Evolutionary conservation across 2,797 vertebrate genomes (phyloP), one percentile per base, ranked within the genome.

Genomic region (Delichon dasypus): DNA sequence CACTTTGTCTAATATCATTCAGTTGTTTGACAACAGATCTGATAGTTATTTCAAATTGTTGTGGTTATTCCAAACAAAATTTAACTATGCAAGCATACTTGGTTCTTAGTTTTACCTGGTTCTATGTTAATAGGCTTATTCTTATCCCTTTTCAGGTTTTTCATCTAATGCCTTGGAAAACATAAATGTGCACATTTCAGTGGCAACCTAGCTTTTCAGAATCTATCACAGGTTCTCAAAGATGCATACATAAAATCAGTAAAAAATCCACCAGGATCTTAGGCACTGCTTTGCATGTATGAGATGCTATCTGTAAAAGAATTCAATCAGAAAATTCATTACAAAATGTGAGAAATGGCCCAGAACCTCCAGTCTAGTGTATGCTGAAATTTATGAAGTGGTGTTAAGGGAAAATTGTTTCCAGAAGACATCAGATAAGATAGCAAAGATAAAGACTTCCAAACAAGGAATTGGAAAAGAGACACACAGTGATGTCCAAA

Each of bases 241-340:
- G 27, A 21, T 73, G 66, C 78, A 81, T 25, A 50, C 7, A 36
- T 20, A 36, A 51, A 70, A 53, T 40, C 36, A 70, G 10, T 84
- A 44, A 88, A 94, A 95, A 81, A 71, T 51, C 47, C 79, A 93
- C 66, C 45, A 75, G 51, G 70, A 93, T 75, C 51, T 88, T 66
- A 81, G 45, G 70, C 32, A 27, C 78, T 89, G 66, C 22, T 95
- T 91, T 92, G 60, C 73, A 86, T 79, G 70, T 91, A 96, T 91
- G 79, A 94, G 65, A 73, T 61, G 66, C 16, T 93, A 81, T 54
- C 85, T 73, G 58, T 84, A 94, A 83, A 89, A 94, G 5, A 94
- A 92, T 88, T 95, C 70, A 81, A 84, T 91, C 89, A 89, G 58
- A 93, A 95, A 94, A 93, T 77, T 91, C 85, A 96, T 95, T 95